phyloP scores from a whole-genome alignment of 2,113 vertebrate genomes.

The Tragelaphus scriptus region DNA sequence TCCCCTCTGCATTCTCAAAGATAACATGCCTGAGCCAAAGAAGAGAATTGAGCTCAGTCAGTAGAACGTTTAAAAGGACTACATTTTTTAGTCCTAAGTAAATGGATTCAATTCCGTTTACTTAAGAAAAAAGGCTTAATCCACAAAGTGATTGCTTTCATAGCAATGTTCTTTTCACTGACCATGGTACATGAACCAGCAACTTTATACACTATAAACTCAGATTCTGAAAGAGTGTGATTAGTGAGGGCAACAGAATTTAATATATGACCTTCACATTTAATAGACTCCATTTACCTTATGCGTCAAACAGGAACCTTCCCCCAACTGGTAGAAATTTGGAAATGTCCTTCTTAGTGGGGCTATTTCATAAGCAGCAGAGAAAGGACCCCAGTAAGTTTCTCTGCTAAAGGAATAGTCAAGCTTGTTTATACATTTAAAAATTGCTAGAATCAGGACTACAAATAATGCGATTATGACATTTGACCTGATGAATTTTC shows the following conservation, averaged over 20 bases:
- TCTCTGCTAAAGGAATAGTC: not conserved
- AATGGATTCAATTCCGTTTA: not conserved
- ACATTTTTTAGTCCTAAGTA: constrained; percentile 5
- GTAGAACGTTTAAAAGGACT: constrained; percentile 35
- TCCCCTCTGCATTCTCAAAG: constrained; percentile 26
- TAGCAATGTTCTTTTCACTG: not conserved
- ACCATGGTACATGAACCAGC: constrained; percentile 11
- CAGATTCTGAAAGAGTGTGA: not conserved
- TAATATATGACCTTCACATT: not conserved
- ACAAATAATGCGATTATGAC: not conserved
- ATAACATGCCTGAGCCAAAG: constrained; percentile 23
- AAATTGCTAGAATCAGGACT: not conserved
- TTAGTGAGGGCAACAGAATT: not conserved
- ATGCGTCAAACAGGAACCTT: not conserved
- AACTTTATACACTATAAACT: constrained; percentile 25
- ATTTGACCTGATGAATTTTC: not conserved
- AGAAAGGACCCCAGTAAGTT: not conserved
- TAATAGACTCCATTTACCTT: not conserved
- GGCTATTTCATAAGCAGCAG: not conserved
- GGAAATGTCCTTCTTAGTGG: not conserved
- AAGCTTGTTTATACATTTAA: not conserved
- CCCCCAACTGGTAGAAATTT: not conserved
- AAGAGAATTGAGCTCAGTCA: constrained; percentile 2
- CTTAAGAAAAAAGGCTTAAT: constrained; percentile 55
- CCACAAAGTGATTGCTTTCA: constrained; percentile 7